These are phyloP conservation scores for Maconellicoccus hirsutus DNA, from an alignment of 1,140 invertebrate genomes.

Conservation along the genomic window DNA sequence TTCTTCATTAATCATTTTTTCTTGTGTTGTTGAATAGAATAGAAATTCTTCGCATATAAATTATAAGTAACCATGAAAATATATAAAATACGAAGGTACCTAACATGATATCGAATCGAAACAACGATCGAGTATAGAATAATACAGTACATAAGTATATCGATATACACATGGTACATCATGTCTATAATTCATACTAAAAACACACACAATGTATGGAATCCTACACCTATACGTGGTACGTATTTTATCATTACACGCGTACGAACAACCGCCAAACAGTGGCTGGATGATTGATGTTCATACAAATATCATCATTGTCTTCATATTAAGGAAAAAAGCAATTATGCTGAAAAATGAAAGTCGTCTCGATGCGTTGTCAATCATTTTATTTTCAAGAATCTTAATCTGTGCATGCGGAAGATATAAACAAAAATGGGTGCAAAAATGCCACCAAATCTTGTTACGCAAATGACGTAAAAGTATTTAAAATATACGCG, in stretches of 20 bases:
- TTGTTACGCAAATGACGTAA: neutral
- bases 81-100: neutral
- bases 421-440: no score
- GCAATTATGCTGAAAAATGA: neutral
- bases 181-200: neutral
- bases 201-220: neutral
- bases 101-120: neutral
- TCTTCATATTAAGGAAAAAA: neutral
- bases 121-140: neutral
- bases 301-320: neutral
- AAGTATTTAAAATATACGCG: neutral
- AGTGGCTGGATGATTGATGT: neutral
- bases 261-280: neutral
- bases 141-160: neutral
- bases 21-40: neutral
- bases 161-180: neutral
- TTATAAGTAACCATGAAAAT: constrained; percentile 5
- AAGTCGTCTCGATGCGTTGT: neutral
- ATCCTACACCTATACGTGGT: no score
- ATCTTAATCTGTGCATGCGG: no score
- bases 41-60: constrained; percentile 1
- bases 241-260: no score
- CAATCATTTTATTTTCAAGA: no score
- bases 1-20: constrained; percentile 6
- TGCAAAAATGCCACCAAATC: neutral